phyloP scores from a whole-genome alignment of 2,888 invertebrate species.

The Leucoma salicis region DNA sequence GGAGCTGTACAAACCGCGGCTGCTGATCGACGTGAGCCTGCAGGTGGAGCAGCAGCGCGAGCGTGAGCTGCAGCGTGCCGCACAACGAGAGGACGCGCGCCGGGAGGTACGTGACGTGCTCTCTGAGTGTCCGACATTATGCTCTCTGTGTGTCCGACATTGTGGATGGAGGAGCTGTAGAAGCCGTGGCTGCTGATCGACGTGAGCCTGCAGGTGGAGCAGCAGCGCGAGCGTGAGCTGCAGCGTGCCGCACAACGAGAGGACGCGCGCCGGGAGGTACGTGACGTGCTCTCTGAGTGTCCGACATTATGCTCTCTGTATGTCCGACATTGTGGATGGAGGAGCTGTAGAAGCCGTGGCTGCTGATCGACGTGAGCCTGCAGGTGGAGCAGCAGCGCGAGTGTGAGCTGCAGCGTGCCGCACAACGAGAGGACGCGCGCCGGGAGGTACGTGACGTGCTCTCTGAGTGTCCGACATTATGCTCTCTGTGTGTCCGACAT shows the following conservation, averaged over 20 bases:
- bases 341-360: slow-evolving; percentile 91
- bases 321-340: too few relatives aligned
- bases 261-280: slow-evolving; percentile 44
- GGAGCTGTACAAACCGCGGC: slow-evolving; percentile 91
- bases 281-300: too few relatives aligned
- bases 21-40: slow-evolving; percentile 87
- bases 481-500: too few relatives aligned
- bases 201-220: slow-evolving; percentile 83
- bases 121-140: too few relatives aligned
- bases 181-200: slow-evolving; percentile 91
- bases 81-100: slow-evolving; percentile 38
- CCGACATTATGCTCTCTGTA: too few relatives aligned
- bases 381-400: slow-evolving; percentile 83
- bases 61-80: slow-evolving; percentile 72
- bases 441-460: slow-evolving; percentile 42
- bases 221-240: slow-evolving; percentile 82
- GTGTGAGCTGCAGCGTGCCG: slow-evolving; percentile 73
- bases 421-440: slow-evolving; percentile 38
- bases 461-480: too few relatives aligned
- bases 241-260: slow-evolving; percentile 52
- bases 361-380: slow-evolving; percentile 87
- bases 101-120: slow-evolving; percentile 42
- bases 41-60: slow-evolving; percentile 84
- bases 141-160: too few relatives aligned
- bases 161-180: slow-evolving; percentile 93